Conservation (phyloP, 1,140 invertebrate genomes). For the Anastatus disparis region DNA sequence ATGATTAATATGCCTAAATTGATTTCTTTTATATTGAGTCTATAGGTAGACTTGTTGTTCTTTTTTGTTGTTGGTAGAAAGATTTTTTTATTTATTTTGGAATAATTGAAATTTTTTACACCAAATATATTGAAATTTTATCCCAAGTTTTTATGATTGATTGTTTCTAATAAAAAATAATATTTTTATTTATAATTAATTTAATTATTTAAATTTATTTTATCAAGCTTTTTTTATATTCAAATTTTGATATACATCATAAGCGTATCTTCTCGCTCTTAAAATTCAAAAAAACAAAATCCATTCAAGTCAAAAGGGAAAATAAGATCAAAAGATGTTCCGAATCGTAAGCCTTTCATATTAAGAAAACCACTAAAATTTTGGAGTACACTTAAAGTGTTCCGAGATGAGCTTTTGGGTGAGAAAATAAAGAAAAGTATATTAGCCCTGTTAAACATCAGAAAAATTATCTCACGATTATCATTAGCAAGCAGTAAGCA, state of each 20-base stretch:
- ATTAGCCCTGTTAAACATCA: conserved; percentile 11
- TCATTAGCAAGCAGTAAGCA: too few relatives aligned
- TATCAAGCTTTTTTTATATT: too few relatives aligned
- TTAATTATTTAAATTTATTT: too few relatives aligned
- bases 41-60: background rate
- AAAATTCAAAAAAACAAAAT: too few relatives aligned
- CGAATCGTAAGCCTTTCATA: too few relatives aligned
- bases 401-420: background rate
- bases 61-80: background rate
- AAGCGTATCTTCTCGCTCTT: too few relatives aligned
- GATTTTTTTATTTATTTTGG: background rate
- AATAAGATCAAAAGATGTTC: background rate
- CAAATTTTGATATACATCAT: too few relatives aligned
- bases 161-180: too few relatives aligned
- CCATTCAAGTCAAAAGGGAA: too few relatives aligned
- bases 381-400: background rate
- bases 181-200: too few relatives aligned
- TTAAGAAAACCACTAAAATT: background rate
- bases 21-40: background rate
- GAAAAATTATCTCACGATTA: background rate
- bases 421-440: background rate
- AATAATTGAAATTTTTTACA: background rate
- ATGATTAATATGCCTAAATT: conserved; percentile 12
- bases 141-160: too few relatives aligned
- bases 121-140: too few relatives aligned